phyloP scores from a whole-genome alignment of 1,140 invertebrate species.

The Lepidurus arcticus region DNA sequence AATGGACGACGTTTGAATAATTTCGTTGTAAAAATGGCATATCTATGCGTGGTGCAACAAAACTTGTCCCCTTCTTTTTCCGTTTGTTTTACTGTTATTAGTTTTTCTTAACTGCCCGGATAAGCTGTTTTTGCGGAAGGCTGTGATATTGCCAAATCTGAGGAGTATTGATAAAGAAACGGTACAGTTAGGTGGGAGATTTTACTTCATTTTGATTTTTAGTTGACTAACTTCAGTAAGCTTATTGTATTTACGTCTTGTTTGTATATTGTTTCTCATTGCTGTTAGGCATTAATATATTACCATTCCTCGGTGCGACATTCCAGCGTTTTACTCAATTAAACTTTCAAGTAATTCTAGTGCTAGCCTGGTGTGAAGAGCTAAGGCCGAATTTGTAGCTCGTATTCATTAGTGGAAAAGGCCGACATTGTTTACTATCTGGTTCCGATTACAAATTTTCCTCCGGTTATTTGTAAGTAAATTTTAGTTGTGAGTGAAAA shows the following conservation, averaged over 20 bases:
- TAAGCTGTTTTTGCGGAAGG: not conserved
- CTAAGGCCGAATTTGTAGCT: not conserved
- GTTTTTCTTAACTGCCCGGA: not conserved
- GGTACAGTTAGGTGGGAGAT: not conserved
- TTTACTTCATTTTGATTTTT: not conserved
- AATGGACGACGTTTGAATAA: slow-evolving; percentile 1
- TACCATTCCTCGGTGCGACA: not conserved
- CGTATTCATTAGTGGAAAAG: not conserved
- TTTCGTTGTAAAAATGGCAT: not conserved
- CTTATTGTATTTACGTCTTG: slow-evolving; percentile 10
- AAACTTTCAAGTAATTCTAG: not conserved
- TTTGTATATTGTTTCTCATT: slow-evolving; percentile 11
- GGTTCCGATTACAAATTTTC: not conserved
- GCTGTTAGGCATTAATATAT: slow-evolving; percentile 4
- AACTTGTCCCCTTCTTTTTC: not conserved
- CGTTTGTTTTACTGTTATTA: not conserved
- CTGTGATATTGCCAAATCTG: slow-evolving; percentile 14
- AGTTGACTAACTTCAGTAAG: not conserved
- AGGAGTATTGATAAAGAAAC: not conserved
- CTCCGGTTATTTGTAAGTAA: too few species aligned
- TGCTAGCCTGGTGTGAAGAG: not conserved
- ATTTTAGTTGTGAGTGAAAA: not conserved
- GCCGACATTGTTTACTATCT: slow-evolving; percentile 14
- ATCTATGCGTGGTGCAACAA: not conserved
- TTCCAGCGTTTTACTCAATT: not conserved